These are phyloP conservation scores for Coryphaenoides rupestris DNA, from an alignment of 2,113 vertebrate species.

Conservation along the genomic window DNA sequence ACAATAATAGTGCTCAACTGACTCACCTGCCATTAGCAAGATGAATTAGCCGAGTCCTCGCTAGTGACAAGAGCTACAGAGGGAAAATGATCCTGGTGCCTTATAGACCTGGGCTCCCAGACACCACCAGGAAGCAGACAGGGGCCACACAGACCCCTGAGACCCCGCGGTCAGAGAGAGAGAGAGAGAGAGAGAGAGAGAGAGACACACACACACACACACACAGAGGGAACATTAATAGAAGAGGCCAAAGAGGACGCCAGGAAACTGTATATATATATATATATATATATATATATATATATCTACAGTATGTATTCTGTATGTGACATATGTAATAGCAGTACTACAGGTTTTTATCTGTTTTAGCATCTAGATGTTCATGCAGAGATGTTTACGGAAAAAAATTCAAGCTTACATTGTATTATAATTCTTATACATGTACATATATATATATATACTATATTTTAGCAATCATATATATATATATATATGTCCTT, in stretches of 20 bases:
- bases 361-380: too few relatives aligned
- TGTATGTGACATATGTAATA: too few relatives aligned
- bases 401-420: too few relatives aligned
- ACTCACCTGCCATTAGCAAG: conserved; percentile 77
- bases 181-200: not conserved
- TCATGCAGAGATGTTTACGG: too few relatives aligned
- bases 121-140: conserved; percentile 73
- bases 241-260: not conserved
- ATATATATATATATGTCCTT: too few relatives aligned
- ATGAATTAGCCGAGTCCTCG: conserved; percentile 73
- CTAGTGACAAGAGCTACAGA: conserved; percentile 65
- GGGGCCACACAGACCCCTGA: conserved; percentile 42
- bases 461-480: too few relatives aligned
- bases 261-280: too few relatives aligned
- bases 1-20: conserved; percentile 63
- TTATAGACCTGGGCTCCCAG: conserved; percentile 68
- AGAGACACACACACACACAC: not conserved
- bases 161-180: conserved; percentile 35
- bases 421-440: not conserved
- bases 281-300: not conserved
- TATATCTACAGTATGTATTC: conserved; percentile 54
- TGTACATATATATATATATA: not conserved
- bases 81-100: conserved; percentile 68
- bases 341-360: too few relatives aligned
- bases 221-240: conserved; percentile 4